Evolutionary conservation across 2,888 invertebrate species (phyloP).

Genomic region (Cephonodes hylas): DNA sequence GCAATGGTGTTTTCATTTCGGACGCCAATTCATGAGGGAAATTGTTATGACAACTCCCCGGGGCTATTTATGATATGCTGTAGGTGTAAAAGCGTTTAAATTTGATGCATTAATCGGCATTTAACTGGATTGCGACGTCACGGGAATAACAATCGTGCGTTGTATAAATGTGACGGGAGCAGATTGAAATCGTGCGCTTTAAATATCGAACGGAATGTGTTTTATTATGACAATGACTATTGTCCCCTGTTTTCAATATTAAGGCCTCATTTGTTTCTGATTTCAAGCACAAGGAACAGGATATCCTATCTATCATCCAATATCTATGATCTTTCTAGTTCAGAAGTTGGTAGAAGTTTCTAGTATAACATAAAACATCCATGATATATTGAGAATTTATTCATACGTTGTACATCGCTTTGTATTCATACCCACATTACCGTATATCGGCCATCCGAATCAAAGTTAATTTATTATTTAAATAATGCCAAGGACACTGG

Average conservation of each 20-base stretch:
- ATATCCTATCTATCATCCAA: no score
- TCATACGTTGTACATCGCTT: background rate
- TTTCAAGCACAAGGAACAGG: no score
- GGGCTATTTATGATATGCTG: background rate
- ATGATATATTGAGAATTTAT: no score
- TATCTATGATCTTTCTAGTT: no score
- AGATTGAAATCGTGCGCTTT: background rate
- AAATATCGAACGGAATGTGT: background rate
- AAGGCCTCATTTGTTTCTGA: no score
- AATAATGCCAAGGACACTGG: background rate
- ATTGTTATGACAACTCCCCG: background rate
- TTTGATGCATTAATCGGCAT: background rate
- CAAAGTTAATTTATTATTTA: background rate
- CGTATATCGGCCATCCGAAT: background rate
- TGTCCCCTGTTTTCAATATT: no score
- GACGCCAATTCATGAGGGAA: background rate
- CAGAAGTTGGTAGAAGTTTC: no score
- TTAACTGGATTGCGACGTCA: background rate
- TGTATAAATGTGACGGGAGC: background rate
- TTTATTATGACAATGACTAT: background rate
- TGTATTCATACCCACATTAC: background rate
- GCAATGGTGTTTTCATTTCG: background rate
- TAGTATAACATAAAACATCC: no score
- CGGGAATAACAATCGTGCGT: background rate
- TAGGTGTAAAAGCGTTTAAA: background rate